A percentile compares a stretch with the other conserved stretches of the same genome.
phyloP scores from a whole-genome alignment of 2,113 vertebrate genomes.

The Datnioides undecimradiatus region DNA sequence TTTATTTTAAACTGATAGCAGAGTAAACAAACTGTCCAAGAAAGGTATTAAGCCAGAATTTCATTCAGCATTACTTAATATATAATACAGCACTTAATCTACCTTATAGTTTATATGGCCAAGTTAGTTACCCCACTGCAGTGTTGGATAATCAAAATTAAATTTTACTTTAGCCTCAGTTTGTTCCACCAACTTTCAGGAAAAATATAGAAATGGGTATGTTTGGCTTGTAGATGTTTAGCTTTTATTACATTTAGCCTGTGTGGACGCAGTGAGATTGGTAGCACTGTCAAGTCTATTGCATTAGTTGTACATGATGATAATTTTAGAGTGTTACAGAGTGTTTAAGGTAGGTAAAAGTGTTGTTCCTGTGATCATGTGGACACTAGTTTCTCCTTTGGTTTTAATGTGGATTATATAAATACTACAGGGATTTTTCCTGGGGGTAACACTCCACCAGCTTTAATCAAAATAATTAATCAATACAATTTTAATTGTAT shows the following conservation, averaged over 20 bases:
- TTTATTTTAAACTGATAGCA: too few species aligned
- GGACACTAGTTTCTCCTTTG: not conserved
- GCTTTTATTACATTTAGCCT: not conserved
- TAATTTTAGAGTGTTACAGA: too few species aligned
- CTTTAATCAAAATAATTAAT: not conserved
- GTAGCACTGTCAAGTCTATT: not conserved
- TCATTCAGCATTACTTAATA: too few species aligned
- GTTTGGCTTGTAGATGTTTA: not conserved
- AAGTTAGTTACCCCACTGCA: not conserved
- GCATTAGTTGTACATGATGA: too few species aligned
- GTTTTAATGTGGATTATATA: not conserved
- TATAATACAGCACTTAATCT: too few species aligned
- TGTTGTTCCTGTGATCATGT: not conserved
- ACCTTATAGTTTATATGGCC: too few species aligned
- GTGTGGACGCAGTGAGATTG: not conserved
- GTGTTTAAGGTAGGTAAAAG: too few species aligned
- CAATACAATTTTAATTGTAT: not conserved
- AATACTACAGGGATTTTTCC: not conserved
- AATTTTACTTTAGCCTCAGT: too few species aligned
- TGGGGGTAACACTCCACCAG: too few species aligned
- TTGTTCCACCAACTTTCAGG: not conserved
- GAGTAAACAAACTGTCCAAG: too few species aligned
- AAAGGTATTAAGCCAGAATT: too few species aligned
- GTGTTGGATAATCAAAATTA: not conserved
- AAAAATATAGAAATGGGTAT: too few species aligned